Percentiles rank a stretch among this genome's conserved stretches.
phyloP scores from a whole-genome alignment of 2,797 vertebrate species.

The Alosa sapidissima region DNA sequence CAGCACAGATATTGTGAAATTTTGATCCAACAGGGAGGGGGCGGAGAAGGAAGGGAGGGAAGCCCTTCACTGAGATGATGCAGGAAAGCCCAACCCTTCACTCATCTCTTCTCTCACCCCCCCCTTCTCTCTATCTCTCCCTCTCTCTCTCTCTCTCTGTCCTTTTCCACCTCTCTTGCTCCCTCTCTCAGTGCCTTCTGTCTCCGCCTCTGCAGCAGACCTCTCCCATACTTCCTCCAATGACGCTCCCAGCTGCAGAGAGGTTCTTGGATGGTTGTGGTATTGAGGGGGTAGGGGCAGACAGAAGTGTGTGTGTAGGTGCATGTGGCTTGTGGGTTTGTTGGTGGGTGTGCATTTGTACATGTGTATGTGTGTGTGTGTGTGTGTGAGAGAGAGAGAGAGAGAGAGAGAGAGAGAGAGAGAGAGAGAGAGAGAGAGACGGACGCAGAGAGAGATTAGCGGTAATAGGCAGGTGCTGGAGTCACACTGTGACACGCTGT shows the following conservation, averaged over 20 bases:
- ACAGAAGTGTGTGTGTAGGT: background rate
- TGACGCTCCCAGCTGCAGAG: slow-evolving; percentile 42
- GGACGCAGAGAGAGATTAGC: background rate
- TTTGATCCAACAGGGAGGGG: background rate
- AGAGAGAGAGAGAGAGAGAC: background rate
- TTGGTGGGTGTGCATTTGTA: background rate
- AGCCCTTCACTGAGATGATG: slow-evolving; percentile 26
- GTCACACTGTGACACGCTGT: slow-evolving; percentile 19
- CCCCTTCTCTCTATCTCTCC: background rate
- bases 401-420: no score
- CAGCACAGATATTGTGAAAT: background rate
- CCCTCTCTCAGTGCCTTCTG: background rate
- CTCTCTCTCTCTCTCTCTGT: background rate
- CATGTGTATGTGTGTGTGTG: slow-evolving; percentile 2
- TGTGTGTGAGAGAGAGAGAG: no score
- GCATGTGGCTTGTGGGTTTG: background rate
- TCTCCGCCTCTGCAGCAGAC: slow-evolving; percentile 50
- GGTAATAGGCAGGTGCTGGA: slow-evolving; percentile 10
- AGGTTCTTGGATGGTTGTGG: slow-evolving; percentile 47
- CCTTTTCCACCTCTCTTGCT: background rate
- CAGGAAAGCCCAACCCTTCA: slow-evolving; percentile 44
- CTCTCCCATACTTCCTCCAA: slow-evolving; percentile 51
- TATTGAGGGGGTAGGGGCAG: slow-evolving; percentile 24
- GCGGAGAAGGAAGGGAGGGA: background rate
- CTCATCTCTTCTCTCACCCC: background rate